These are phyloP conservation scores for Ceyx melanurus DNA, from an alignment of 2,113 vertebrate genomes.

Conservation along the genomic window DNA sequence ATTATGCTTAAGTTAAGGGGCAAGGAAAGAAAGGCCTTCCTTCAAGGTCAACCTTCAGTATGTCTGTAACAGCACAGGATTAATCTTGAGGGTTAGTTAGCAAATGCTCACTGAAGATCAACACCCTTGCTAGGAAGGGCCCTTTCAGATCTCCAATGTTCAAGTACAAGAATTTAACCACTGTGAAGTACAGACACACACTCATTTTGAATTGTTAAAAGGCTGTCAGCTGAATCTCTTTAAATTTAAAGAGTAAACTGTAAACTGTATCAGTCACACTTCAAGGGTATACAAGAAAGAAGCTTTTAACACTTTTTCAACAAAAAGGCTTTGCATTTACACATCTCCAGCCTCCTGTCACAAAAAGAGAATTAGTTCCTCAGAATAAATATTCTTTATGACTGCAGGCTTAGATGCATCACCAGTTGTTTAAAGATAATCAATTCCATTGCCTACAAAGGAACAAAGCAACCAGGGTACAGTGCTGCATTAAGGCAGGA, in stretches of 20 bases:
- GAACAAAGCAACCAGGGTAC: not conserved
- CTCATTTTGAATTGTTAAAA: not conserved
- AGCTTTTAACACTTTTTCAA: not conserved
- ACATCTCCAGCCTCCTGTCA: not conserved
- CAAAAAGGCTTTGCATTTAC: not conserved
- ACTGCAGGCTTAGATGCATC: not conserved
- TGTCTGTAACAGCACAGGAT: not conserved
- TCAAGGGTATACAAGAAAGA: not conserved
- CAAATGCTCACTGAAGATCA: not conserved
- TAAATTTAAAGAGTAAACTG: not conserved
- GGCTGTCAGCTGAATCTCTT: not conserved
- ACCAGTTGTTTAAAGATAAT: not conserved
- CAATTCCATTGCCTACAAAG: not conserved
- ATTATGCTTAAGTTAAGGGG: not conserved
- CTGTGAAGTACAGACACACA: not conserved
- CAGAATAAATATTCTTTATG: not conserved
- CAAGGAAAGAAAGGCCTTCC: not conserved
- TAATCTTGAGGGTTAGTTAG: not conserved
- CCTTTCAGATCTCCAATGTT: not conserved
- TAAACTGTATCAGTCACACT: not conserved
- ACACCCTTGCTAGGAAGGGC: not conserved
- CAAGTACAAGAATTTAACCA: not conserved
- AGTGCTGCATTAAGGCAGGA: not conserved
- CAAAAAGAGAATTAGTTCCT: not conserved
- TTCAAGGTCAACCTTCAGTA: not conserved